Evolutionary conservation across 2,113 vertebrate species (phyloP).

Genomic region (Urocitellus parryii): DNA sequence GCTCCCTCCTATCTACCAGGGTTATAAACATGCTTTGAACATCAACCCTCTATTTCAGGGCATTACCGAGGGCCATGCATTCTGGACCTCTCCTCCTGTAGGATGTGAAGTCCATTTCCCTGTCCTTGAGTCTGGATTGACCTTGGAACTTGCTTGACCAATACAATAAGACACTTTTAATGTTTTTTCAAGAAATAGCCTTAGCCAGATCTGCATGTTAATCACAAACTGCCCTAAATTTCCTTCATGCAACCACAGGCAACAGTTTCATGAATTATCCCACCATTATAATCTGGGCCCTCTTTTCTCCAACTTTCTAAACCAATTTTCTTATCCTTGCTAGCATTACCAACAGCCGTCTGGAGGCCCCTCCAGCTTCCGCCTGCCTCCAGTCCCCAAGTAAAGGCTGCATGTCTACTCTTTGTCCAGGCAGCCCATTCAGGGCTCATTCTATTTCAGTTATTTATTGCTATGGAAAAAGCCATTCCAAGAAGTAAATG

Average conservation of each 20-base stretch:
- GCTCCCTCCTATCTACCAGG: not conserved
- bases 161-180: not conserved
- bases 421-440: not conserved
- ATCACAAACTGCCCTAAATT: not conserved
- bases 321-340: not conserved
- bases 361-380: not conserved
- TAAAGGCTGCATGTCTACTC: not conserved
- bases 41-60: not conserved
- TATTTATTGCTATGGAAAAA: not conserved
- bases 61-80: not conserved
- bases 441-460: not conserved
- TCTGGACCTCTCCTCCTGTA: not conserved
- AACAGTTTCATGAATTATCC: not conserved
- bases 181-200: not conserved
- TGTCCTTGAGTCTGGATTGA: not conserved
- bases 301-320: not conserved
- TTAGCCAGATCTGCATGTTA: not conserved
- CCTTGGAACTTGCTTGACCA: not conserved
- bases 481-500: not conserved
- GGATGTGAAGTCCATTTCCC: not conserved
- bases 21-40: not conserved
- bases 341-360: not conserved
- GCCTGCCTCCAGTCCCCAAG: not conserved
- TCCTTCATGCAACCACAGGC: too few relatives aligned
- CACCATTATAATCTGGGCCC: too few relatives aligned